Evolutionary conservation across 2,113 vertebrate genomes (phyloP), one percentile per base, ranked within the genome.

Genomic region (Dryoscopus gambensis): DNA sequence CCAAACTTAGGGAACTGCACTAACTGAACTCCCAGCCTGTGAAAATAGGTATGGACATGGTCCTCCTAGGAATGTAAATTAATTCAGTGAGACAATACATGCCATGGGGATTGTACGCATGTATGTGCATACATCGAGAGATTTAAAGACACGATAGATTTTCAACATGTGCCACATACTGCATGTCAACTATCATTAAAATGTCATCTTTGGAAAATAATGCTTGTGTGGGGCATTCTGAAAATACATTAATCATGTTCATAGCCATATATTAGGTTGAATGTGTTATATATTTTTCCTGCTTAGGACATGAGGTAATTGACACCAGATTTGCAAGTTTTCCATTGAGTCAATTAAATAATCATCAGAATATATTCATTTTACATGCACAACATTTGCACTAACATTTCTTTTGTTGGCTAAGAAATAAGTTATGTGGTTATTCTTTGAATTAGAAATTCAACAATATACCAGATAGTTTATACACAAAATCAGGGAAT

Each of bases 171-270:
- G 81, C 84, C 73, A 60, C 33, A 46, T 57, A 42, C 56, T 65
- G n/a, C 52, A 63, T 74, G 83, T 88, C 4, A 3, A 70, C 10
- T 75, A 31, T 52, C 83, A 56, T 87, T 90, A 88, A 92, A 94
- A 87, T 69, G 83, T 92, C 83, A 37, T 87, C 49, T 94, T 81
- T 0, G 1, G 79, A 81, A 95, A 96, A 70, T 86, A 90, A 82
- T 84, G 62, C 44, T 84, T 84, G 21, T 53, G 80, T 71, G 77
- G 88, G 90, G 59, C 73, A 78, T 75, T 71, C 47, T 84, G 59
- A 60, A 96, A 95, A 90, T 64, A 33, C 49, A 78, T 90, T 52
- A 49, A 46, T 94, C 88, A 59, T 53, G 25, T 81, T 95, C 93
- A 92, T 88, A 84, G 64, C 79, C 20, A 24, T 89, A 33, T 65